Conservation (phyloP, 2,797 vertebrate genomes). For the Mormyrops attenuatus region DNA sequence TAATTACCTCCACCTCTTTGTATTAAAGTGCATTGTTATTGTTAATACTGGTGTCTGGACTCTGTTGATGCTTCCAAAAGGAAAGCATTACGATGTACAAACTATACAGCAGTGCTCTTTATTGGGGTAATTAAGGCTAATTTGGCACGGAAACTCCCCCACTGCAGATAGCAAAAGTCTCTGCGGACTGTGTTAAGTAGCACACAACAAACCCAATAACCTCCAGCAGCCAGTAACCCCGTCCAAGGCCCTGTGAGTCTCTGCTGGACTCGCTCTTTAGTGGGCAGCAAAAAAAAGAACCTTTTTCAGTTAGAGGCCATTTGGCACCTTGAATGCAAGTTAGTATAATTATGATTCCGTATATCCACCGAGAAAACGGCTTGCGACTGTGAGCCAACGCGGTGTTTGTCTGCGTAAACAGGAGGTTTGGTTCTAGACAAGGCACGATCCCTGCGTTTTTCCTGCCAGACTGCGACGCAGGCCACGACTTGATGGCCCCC, state of each 20-base stretch:
- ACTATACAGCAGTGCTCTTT: neutral
- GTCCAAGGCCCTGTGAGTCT: neutral
- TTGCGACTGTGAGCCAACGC: neutral
- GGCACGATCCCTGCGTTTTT: neutral
- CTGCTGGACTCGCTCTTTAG: neutral
- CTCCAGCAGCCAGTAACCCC: neutral
- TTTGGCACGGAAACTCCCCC: neutral
- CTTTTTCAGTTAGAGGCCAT: slow-evolving; percentile 8
- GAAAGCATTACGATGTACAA: neutral
- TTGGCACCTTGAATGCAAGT: slow-evolving; percentile 1
- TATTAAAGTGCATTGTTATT: neutral
- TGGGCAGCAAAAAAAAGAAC: neutral
- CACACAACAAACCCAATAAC: slow-evolving; percentile 7
- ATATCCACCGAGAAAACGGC: neutral
- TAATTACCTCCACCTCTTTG: neutral
- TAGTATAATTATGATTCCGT: slow-evolving; percentile 3
- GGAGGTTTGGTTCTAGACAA: neutral
- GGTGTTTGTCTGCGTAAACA: neutral
- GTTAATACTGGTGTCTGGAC: neutral
- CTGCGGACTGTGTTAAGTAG: slow-evolving; percentile 3
- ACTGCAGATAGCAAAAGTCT: neutral
- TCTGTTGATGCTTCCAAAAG: neutral
- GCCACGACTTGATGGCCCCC: neutral
- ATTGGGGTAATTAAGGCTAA: slow-evolving; percentile 3
- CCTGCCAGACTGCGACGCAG: neutral